Evolutionary conservation across 2,797 vertebrate genomes (phyloP).

Genomic region (Sebastes umbrosus): DNA sequence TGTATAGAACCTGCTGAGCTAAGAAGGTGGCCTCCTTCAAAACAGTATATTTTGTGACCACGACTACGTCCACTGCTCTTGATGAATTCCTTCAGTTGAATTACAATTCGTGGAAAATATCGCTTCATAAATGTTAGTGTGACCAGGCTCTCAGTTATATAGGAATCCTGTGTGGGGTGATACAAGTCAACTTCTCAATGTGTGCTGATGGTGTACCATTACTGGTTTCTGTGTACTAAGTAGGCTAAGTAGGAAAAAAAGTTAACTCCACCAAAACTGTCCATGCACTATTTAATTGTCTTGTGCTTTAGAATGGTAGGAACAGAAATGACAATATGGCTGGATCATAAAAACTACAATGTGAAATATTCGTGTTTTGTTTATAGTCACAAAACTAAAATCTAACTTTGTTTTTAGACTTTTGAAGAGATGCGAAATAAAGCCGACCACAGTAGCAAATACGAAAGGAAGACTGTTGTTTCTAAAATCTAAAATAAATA

Average conservation of each 20-base stretch:
- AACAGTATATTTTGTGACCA: background rate
- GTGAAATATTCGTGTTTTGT: background rate
- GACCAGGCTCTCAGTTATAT: background rate
- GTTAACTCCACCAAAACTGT: background rate
- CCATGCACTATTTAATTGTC: background rate
- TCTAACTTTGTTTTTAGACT: background rate
- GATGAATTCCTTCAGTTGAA: background rate
- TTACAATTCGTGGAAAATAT: background rate
- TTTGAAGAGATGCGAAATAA: background rate
- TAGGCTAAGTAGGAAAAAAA: background rate
- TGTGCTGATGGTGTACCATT: background rate
- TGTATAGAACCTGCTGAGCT: background rate
- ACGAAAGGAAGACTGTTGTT: background rate
- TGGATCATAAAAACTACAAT: background rate
- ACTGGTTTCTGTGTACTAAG: background rate
- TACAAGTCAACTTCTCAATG: background rate
- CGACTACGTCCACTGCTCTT: background rate
- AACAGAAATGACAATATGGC: slow-evolving; percentile 13
- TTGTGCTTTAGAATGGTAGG: background rate
- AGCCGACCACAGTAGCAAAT: background rate
- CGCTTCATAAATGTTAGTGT: background rate
- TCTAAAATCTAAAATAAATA: background rate
- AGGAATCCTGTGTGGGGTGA: background rate
- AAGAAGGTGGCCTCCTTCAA: background rate
- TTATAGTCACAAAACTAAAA: background rate